Conservation (phyloP, 2,797 vertebrate species). For the Aplochiton taeniatus region DNA sequence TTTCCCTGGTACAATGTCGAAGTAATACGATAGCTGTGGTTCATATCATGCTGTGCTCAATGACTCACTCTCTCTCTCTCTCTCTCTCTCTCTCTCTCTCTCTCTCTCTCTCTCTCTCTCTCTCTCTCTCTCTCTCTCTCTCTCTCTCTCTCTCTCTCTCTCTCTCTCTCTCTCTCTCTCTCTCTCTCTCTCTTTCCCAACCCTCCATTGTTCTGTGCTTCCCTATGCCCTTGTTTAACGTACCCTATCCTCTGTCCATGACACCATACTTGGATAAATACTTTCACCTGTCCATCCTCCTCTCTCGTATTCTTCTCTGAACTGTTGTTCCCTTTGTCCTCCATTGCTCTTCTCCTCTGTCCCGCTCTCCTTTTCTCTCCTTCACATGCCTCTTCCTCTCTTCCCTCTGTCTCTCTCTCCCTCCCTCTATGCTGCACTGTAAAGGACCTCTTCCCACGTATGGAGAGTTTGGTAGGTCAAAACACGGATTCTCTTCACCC, state of each 20-base stretch:
- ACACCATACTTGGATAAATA: not conserved
- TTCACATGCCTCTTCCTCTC: conserved; percentile 31
- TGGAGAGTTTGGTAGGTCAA: conserved; percentile 79
- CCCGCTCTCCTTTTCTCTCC: conserved; percentile 24
- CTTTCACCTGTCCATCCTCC: not conserved
- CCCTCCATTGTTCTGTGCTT: not conserved
- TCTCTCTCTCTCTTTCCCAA: conserved; percentile 2
- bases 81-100: conserved; percentile 13
- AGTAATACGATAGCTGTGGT: too few relatives aligned
- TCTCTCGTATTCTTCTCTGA: not conserved
- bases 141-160: conserved; percentile 16
- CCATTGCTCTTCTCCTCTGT: conserved; percentile 1
- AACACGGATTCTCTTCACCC: conserved; percentile 9
- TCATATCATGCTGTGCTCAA: conserved; percentile 1
- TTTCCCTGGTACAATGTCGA: too few relatives aligned
- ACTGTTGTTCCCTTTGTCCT: not conserved
- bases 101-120: not conserved
- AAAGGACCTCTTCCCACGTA: conserved; percentile 73
- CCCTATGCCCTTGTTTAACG: not conserved
- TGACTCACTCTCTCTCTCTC: conserved; percentile 23
- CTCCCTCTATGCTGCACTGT: conserved; percentile 53
- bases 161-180: conserved; percentile 8
- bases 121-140: conserved; percentile 10
- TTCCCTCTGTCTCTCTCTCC: conserved; percentile 2
- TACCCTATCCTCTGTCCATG: not conserved